These are phyloP conservation scores for Pachyramphus minor DNA, from an alignment of 2,113 vertebrate species.

Conservation along the genomic window DNA sequence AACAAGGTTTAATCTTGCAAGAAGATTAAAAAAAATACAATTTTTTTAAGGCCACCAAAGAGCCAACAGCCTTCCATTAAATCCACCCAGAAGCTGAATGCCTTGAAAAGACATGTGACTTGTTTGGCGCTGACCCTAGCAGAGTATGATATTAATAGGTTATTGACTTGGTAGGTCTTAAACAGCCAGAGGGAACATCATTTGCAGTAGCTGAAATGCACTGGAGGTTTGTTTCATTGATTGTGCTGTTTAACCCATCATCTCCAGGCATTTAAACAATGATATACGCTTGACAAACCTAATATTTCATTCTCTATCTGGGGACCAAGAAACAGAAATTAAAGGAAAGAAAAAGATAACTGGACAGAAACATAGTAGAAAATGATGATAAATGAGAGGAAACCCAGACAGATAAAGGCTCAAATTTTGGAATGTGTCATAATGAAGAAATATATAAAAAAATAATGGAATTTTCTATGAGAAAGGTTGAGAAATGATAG, in stretches of 20 bases:
- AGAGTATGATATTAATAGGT: slow-evolving; percentile 84
- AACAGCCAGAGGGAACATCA: slow-evolving; percentile 78
- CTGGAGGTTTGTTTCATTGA: slow-evolving; percentile 84
- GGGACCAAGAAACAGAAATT: slow-evolving; percentile 77
- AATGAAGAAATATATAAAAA: slow-evolving; percentile 6
- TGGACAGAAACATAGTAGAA: slow-evolving; percentile 72
- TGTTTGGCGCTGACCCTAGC: slow-evolving; percentile 72
- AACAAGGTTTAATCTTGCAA: slow-evolving; percentile 27
- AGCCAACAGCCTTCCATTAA: slow-evolving; percentile 51
- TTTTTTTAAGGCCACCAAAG: slow-evolving; percentile 46
- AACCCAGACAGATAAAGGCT: slow-evolving; percentile 42
- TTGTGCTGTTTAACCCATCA: slow-evolving; percentile 84
- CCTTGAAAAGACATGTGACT: slow-evolving; percentile 69
- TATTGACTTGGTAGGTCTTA: slow-evolving; percentile 84
- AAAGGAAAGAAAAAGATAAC: slow-evolving; percentile 74
- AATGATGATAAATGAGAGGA: slow-evolving; percentile 72
- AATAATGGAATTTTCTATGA: neutral
- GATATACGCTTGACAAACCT: slow-evolving; percentile 82
- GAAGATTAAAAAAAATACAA: slow-evolving; percentile 43
- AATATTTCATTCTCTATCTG: slow-evolving; percentile 84
- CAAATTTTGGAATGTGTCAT: slow-evolving; percentile 53
- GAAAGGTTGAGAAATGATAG: neutral
- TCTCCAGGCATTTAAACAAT: slow-evolving; percentile 82
- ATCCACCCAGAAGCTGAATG: slow-evolving; percentile 53
- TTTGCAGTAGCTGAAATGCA: slow-evolving; percentile 74